Base-by-base conservation (phyloP, 2,888 invertebrate species). In the Mythimna loreyi region DNA sequence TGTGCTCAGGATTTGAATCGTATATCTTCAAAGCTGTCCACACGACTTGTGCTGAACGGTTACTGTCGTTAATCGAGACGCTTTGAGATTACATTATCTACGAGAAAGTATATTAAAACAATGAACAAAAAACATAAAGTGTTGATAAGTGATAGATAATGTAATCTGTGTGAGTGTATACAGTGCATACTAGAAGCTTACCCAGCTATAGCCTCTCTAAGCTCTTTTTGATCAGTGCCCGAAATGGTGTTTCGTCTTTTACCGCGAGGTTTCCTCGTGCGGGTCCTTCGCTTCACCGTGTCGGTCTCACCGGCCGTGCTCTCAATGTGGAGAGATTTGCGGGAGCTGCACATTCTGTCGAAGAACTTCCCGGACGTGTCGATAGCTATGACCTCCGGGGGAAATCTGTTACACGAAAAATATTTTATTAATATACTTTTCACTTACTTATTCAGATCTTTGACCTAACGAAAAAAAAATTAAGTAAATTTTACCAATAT, bases 221-320 rank as follows among this genome's bases (percentile, higher is more conserved):
- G 98, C 96, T 98, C 98, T 96, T 98, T 98, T 91, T 98, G 98
- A 96, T 98, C 98, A 87, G 98, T 98, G 92, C 98, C 98, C 86
- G 98, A 98, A 91, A 99, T 97, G 88, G 98, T 99, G 94, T 98
- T 99, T 92, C 98, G 97, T 96, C 98, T 96, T 96, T 98, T 97
- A 93, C 97, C 98, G 84, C 98, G 96, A 79, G 98, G 97, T 93
- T 97, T 97, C 85, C 98, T 96, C 61, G 97, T 97, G 88, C 97
- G 96, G 65, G 97, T 97, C 85, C 97, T 96, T 84, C 98, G 96
- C 89, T 97, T 97, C 71, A 97, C 97, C 57, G 97, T 97, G 91
- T 97, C 97, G 55, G 96, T 96, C 86, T 97, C 97, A 67, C 93
- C 96, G 71, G 86, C 78, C 72, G 88, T 86, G 61, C 86, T 89